Percentiles rank a stretch among this genome's conserved stretches.
phyloP scores from a whole-genome alignment of 2,113 vertebrate genomes.

The Tragelaphus strepsiceros region DNA sequence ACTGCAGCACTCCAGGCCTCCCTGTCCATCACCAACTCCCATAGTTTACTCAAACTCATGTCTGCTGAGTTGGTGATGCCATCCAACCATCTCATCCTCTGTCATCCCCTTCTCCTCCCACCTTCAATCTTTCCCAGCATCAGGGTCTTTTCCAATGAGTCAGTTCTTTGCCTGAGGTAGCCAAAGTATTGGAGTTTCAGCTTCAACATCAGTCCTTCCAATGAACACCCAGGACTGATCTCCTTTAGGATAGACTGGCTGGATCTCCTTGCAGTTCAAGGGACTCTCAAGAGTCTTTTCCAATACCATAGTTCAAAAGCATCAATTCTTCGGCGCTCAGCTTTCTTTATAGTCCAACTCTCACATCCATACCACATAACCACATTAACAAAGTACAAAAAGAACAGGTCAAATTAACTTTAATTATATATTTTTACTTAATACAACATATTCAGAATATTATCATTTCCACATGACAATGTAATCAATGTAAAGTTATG shows the following conservation, averaged over 20 bases:
- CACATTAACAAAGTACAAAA: neutral
- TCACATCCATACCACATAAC: neutral
- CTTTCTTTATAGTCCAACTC: neutral
- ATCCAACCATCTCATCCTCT: neutral
- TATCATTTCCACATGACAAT: neutral
- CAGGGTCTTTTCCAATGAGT: neutral
- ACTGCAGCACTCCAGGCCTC: neutral
- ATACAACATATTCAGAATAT: neutral
- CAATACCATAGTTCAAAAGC: neutral
- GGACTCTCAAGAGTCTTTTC: neutral
- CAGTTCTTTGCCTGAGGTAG: neutral
- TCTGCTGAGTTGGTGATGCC: accelerated
- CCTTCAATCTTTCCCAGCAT: neutral
- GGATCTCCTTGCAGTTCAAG: neutral
- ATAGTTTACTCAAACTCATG: neutral
- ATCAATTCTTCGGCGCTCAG: neutral
- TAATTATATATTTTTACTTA: neutral
- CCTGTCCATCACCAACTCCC: neutral
- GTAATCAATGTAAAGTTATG: neutral
- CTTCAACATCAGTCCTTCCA: neutral
- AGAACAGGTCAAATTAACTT: neutral
- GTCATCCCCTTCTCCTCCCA: neutral
- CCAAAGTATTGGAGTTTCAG: neutral
- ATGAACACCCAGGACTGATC: neutral
- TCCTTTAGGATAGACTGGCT: neutral